A percentile compares a stretch with the other conserved stretches of the same genome.
Conservation (phyloP, 2,113 vertebrate species). For the Anser cygnoides region DNA sequence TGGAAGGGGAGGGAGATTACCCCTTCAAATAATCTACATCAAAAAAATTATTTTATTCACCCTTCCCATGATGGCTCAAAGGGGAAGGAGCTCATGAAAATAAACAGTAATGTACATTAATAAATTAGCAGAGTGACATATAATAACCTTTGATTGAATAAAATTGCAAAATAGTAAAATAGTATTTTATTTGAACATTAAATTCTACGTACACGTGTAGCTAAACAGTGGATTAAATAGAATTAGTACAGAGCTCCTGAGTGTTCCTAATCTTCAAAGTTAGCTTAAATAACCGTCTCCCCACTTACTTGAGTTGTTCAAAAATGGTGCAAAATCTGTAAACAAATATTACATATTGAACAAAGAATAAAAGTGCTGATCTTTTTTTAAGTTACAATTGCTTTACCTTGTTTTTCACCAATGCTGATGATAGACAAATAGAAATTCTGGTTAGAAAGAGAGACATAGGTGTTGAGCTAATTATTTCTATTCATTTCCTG, state of each 20-base stretch:
- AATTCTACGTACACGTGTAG: constrained; percentile 59
- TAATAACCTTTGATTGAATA: not conserved
- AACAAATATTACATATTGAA: constrained; percentile 87
- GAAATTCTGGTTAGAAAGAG: not conserved
- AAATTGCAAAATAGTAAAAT: not conserved
- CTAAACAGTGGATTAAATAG: constrained; percentile 69
- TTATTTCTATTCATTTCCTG: not conserved
- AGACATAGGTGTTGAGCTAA: not conserved
- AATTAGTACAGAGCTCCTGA: constrained; percentile 74
- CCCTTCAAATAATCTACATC: not conserved
- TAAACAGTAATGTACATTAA: not conserved
- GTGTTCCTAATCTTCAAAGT: constrained; percentile 66
- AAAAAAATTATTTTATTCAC: not conserved
- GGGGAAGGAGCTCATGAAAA: not conserved
- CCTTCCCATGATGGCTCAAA: not conserved
- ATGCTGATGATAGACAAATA: not conserved
- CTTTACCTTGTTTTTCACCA: constrained; percentile 12
- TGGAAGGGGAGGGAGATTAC: not conserved
- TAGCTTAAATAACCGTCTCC: constrained; percentile 73
- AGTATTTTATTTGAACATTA: not conserved
- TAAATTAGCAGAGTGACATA: not conserved
- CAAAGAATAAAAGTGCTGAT: constrained; percentile 58
- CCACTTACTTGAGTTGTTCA: constrained; percentile 91
- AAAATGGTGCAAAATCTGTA: constrained; percentile 88
- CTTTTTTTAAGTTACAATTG: constrained; percentile 9